Conservation (phyloP, 2,797 vertebrate species). For the Megaceryle alcyon region DNA sequence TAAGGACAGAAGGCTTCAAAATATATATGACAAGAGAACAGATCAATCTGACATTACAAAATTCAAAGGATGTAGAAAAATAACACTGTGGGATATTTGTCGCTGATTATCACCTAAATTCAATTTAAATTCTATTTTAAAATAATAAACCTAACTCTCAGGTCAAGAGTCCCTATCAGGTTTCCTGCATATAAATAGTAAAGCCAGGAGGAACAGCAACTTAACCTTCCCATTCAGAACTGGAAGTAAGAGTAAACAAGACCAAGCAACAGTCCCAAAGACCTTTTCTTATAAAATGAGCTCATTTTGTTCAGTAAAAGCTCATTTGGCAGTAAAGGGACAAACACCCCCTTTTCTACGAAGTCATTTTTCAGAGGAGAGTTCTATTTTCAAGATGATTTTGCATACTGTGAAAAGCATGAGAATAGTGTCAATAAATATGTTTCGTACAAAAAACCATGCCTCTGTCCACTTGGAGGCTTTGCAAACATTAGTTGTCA, state of each 20-base stretch:
- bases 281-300: background rate
- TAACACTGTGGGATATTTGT: background rate
- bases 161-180: background rate
- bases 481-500: background rate
- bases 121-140: background rate
- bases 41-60: background rate
- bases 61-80: background rate
- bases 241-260: background rate
- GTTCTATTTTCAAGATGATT: background rate
- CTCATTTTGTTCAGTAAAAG: background rate
- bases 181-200: background rate
- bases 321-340: background rate
- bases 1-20: background rate
- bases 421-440: background rate
- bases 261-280: background rate
- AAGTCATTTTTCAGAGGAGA: background rate
- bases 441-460: background rate
- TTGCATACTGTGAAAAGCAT: background rate
- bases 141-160: background rate
- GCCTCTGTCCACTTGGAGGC: background rate
- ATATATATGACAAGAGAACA: background rate
- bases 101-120: background rate
- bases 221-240: background rate
- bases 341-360: background rate
- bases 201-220: background rate